phyloP scores from a whole-genome alignment of 1,140 invertebrate species.

The Drosophila pruinosa region DNA sequence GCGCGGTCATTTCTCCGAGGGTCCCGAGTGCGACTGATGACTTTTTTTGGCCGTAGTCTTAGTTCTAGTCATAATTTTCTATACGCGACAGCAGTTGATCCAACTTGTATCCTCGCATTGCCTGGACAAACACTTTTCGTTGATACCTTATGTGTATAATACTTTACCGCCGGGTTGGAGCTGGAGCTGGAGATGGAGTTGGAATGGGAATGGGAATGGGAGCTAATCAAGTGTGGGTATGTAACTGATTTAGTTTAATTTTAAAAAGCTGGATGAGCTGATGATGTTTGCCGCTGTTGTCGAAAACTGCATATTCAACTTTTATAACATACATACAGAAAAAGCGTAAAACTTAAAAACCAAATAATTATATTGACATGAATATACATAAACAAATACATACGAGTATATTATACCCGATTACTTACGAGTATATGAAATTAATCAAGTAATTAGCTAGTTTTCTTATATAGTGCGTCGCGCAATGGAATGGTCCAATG shows the following conservation, averaged over 20 bases:
- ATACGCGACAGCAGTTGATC: constrained; percentile 51
- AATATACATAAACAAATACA: constrained; percentile 19
- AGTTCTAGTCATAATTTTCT: constrained; percentile 54
- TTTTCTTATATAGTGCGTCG: constrained; percentile 81
- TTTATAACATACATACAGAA: constrained; percentile 36
- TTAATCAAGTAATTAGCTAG: constrained; percentile 74
- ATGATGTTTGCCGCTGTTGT: constrained; percentile 38
- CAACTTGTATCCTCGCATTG: constrained; percentile 40
- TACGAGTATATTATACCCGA: constrained; percentile 24
- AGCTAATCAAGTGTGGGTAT: constrained; percentile 20
- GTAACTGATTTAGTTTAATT: constrained; percentile 1
- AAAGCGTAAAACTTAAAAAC: constrained; percentile 1
- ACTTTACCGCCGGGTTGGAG: constrained; percentile 47
- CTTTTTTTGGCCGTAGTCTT: constrained; percentile 64
- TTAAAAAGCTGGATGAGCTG: constrained; percentile 3
- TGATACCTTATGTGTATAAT: constrained; percentile 67
- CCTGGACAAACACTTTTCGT: constrained; percentile 46
- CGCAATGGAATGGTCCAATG: constrained; percentile 80
- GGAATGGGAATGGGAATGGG: constrained; percentile 23
- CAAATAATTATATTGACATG: constrained; percentile 19
- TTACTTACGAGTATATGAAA: constrained; percentile 38
- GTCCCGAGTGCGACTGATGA: constrained; percentile 88
- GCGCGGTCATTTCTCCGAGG: constrained; percentile 88
- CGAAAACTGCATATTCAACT: constrained; percentile 37
- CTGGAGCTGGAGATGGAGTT: constrained; percentile 14